These are phyloP conservation scores for Coenonympha arcania DNA, from an alignment of 2,888 invertebrate genomes.

Conservation along the genomic window DNA sequence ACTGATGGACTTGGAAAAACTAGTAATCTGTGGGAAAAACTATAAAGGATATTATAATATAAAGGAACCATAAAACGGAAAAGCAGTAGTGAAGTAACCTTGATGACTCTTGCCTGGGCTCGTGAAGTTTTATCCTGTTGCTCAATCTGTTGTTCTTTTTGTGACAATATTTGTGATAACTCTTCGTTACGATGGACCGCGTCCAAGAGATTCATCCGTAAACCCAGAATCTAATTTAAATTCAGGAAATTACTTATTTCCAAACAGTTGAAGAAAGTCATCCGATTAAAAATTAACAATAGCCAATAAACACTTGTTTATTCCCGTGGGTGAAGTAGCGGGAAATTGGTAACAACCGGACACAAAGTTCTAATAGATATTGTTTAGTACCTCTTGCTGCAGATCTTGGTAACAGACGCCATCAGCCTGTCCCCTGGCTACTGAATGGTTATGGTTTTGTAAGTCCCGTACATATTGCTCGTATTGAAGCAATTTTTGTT, in stretches of 20 bases:
- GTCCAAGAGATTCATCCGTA: conserved; percentile 63
- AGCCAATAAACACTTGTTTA: too few relatives aligned
- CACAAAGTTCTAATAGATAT: too few relatives aligned
- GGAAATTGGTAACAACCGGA: too few relatives aligned
- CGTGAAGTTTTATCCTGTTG: conserved; percentile 75
- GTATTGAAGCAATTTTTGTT: conserved; percentile 65
- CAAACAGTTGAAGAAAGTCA: too few relatives aligned
- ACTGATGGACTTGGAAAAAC: neutral
- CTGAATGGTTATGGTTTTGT: conserved; percentile 47
- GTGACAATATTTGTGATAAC: conserved; percentile 60
- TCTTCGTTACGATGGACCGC: conserved; percentile 63
- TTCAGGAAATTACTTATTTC: neutral
- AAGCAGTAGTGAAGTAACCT: conserved; percentile 60
- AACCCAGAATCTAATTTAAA: conserved; percentile 53
- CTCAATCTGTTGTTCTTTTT: conserved; percentile 74
- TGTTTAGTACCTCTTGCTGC: conserved; percentile 61
- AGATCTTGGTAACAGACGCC: conserved; percentile 52
- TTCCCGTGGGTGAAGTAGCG: too few relatives aligned
- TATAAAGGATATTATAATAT: too few relatives aligned
- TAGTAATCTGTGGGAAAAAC: neutral
- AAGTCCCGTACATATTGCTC: conserved; percentile 57
- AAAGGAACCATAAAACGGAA: too few relatives aligned
- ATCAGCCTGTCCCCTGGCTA: conserved; percentile 44
- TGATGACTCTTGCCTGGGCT: conserved; percentile 76
- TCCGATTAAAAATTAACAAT: too few relatives aligned